Percentiles rank a stretch among this genome's conserved stretches.
Evolutionary conservation across 2,113 vertebrate species (phyloP).

Genomic region (Candoia aspera): DNA sequence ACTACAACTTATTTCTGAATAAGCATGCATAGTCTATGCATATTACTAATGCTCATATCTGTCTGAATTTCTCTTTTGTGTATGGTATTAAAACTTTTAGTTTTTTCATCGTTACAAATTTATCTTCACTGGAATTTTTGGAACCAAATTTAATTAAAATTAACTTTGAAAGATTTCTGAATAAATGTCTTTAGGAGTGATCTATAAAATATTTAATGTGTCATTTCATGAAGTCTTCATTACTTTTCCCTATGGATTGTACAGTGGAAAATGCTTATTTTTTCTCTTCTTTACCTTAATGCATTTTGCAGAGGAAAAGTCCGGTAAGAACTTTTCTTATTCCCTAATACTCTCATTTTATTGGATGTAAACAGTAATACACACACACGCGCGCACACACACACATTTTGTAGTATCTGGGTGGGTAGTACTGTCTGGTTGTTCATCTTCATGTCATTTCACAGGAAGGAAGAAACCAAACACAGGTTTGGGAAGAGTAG

Average conservation of each 20-base stretch:
- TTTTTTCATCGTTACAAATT: neutral
- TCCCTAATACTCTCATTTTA: neutral
- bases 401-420: neutral
- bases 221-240: neutral
- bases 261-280: conserved; percentile 37
- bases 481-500: neutral
- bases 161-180: no score
- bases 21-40: neutral
- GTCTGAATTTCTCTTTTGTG: accelerated
- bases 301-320: conserved; percentile 87
- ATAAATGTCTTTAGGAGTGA: neutral
- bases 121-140: neutral
- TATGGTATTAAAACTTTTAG: accelerated
- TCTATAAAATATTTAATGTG: neutral
- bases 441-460: neutral
- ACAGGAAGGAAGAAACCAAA: neutral
- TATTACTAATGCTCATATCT: neutral
- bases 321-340: conserved; percentile 84
- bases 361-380: neutral
- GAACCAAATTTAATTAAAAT: neutral
- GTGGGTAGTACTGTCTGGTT: neutral
- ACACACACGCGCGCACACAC: neutral
- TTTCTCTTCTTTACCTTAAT: conserved; percentile 52
- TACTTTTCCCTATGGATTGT: neutral
- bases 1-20: neutral